phyloP scores from a whole-genome alignment of 2,113 vertebrate genomes.

The Macroglossus sobrinus region DNA sequence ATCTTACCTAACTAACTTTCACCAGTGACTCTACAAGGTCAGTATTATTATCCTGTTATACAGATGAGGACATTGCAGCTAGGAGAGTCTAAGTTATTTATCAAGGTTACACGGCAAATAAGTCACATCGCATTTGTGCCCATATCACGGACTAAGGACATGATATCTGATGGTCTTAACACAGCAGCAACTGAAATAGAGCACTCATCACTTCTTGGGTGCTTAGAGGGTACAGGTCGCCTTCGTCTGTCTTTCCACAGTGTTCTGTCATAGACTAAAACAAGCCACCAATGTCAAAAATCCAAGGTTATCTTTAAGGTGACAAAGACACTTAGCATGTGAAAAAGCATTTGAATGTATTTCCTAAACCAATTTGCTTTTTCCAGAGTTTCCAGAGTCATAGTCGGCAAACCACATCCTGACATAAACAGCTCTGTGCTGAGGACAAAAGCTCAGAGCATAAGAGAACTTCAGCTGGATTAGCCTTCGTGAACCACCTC shows the following conservation, averaged over 20 bases:
- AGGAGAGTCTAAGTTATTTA: neutral
- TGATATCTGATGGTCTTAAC: neutral
- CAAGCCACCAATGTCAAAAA: neutral
- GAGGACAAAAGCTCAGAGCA: neutral
- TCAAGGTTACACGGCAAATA: neutral
- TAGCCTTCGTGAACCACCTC: neutral
- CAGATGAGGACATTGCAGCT: neutral
- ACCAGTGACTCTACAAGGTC: neutral
- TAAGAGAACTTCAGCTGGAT: neutral
- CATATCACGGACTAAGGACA: neutral
- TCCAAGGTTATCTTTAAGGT: neutral
- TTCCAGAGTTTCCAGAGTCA: neutral
- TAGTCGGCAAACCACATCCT: neutral
- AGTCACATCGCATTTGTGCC: neutral
- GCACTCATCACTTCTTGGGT: neutral
- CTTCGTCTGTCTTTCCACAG: neutral
- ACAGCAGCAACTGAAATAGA: neutral
- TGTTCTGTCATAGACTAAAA: neutral
- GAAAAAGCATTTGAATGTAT: neutral
- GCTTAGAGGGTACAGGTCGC: neutral
- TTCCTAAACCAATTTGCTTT: neutral
- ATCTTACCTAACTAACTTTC: neutral
- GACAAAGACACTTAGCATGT: neutral
- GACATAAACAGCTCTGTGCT: neutral
- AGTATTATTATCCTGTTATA: neutral